Evolutionary conservation across 2,888 invertebrate genomes (phyloP), one percentile per base, ranked within the genome.

Genomic region (Stegana nigrithorax): DNA sequence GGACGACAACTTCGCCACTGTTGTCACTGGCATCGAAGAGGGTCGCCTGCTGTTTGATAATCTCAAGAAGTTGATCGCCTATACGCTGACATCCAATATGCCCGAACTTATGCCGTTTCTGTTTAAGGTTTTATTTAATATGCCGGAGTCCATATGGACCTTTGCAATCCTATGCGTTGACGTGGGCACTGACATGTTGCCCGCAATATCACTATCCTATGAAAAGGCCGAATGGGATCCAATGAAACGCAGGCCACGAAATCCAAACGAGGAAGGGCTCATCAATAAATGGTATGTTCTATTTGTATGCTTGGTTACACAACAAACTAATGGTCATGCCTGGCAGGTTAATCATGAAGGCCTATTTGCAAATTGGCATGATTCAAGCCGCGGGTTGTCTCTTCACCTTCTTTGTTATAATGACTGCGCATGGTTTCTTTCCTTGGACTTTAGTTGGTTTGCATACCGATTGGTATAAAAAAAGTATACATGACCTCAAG

Each of bases 311-410:
- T 12, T 12, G 32, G n/a, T 32, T 32, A 32, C 8, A 12, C 42
- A 42, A 10, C 42, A 42, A 42, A 42, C n/a, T 32, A n/a, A 42
- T 17, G 17, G n/a, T n/a, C 12, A 12, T 8, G 42, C 17, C 42
- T n/a, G n/a, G n/a, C n/a, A 51, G 51, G 7, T 88, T 95, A 82
- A 90, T 95, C 78, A 89, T 90, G 36, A 89, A 95, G 75, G 91
- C 93, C 0, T 96, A 95, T 78, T 93, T 93, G 12, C 95, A 95
- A 83, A 91, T 94, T 63, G 96, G 96, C 45, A 89, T 94, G 86
- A 91, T 95, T 44, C 95, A 96, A 84, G 91, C 94, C 0, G 88
- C 91, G 1, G 93, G 93, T 64, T 95, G 94, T 29, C 94, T 95
- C 87, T 93, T 91, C 80, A 90, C 92, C 7, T 96, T 95, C 83